phyloP scores from a whole-genome alignment of 2,888 invertebrate genomes.

The Desoria tigrina region DNA sequence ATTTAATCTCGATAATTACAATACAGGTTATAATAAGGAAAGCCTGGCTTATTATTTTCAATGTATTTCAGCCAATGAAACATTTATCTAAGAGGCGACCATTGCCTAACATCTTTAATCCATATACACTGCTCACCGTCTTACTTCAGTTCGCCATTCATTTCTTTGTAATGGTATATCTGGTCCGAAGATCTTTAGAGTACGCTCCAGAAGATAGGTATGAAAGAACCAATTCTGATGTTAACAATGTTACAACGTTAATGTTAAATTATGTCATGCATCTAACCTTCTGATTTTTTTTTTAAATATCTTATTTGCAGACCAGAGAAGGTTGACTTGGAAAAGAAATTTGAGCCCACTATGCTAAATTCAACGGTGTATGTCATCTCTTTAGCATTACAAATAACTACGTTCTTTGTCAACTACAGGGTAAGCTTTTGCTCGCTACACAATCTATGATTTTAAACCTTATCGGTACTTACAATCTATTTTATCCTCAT shows the following conservation, averaged over 20 bases:
- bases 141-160: conserved; percentile 92
- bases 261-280: too few relatives aligned
- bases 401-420: conserved; percentile 97
- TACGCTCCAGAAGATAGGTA: conserved; percentile 64
- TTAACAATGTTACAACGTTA: conserved; percentile 10
- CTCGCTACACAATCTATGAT: background rate
- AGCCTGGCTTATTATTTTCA: conserved; percentile 18
- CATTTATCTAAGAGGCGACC: conserved; percentile 90
- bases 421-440: conserved; percentile 83
- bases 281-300: conserved; percentile 1
- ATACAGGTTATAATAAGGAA: background rate
- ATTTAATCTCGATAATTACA: too few relatives aligned
- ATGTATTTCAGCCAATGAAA: conserved; percentile 75
- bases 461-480: conserved; percentile 10
- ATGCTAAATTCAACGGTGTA: conserved; percentile 97
- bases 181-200: conserved; percentile 78
- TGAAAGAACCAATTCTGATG: background rate
- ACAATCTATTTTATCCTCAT: background rate
- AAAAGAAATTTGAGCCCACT: conserved; percentile 85
- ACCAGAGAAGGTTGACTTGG: conserved; percentile 68
- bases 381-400: conserved; percentile 94
- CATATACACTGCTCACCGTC: conserved; percentile 95
- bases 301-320: conserved; percentile 37
- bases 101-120: conserved; percentile 96
- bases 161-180: conserved; percentile 83